Base-by-base conservation (phyloP, 2,113 vertebrate genomes). In the Enhydra lutris region DNA sequence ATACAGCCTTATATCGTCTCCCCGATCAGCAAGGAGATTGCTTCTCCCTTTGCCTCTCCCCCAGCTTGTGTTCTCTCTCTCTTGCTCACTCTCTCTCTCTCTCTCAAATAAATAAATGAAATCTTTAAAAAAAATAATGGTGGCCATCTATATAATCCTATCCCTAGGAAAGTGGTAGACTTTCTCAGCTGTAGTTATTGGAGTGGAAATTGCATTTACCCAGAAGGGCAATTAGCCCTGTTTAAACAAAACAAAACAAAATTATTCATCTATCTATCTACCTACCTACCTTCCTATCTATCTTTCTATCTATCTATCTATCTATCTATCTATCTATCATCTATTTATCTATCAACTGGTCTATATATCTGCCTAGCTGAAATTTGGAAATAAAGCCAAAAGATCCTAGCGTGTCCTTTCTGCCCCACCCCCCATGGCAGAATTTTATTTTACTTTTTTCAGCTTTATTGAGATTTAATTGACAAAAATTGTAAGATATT, bases 381-480 rank as follows among this genome's bases (percentile, higher is more conserved):
- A 89, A 74, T 74, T 86, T 89, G n/a, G 31, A 94, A 96, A 50
- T n/a, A 36, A 86, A 96, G 20, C 42, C 29, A 88, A 59, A 65
- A 12, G 3, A 79, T 65, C 12, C 6, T 52, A 20, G 34, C 11
- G 17, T 50, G 34, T 50, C 20, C 57, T 69, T 91, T 24, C 23
- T 79, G 24, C 47, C 50, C 23, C 29, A 13, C 52, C 29, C 18
- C 29, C 39, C 42, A n/a, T 13, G 21, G 11, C n/a, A 81, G 45
- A 61, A 21, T 92, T 86, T 81, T 80, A 79, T 86, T 85, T 89
- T 69, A 65, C 34, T 31, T 89, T 83, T 76, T 65, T 81, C 61
- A 87, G 50, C 31, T 59, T 45, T 23, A 69, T 47, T 52, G n/a
- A 73, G 63, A 55, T 73, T 71, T 26, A n/a, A 21, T 45, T 71